These are phyloP conservation scores for Magallana angulata DNA, from an alignment of 1,140 invertebrate genomes.

Conservation along the genomic window DNA sequence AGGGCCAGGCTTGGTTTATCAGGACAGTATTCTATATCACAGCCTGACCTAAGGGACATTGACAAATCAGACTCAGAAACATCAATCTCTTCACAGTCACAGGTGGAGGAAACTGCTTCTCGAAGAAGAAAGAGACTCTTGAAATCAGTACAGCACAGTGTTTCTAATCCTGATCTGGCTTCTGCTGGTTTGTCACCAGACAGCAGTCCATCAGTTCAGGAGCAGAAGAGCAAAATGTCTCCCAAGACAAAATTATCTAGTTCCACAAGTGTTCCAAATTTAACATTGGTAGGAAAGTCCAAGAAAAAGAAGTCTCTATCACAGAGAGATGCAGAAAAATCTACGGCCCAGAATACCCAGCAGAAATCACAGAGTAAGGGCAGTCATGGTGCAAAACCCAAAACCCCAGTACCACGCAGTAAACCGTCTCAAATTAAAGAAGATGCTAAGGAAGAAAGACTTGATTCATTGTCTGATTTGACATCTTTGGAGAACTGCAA, in stretches of 20 bases:
- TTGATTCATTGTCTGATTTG: constrained; percentile 63
- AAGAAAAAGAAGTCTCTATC: constrained; percentile 9
- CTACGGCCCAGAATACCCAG: neutral
- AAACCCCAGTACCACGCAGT: neutral
- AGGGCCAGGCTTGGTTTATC: constrained; percentile 41
- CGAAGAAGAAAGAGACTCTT: constrained; percentile 32
- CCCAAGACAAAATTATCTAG: constrained; percentile 11
- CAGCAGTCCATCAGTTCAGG: neutral
- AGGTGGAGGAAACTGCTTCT: constrained; percentile 27
- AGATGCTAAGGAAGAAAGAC: constrained; percentile 37
- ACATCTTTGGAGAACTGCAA: constrained; percentile 68
- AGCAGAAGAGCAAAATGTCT: constrained; percentile 28
- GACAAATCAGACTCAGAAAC: constrained; percentile 51
- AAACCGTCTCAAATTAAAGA: constrained; percentile 7
- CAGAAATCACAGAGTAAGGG: neutral
- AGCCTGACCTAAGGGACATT: constrained; percentile 53
- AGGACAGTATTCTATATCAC: constrained; percentile 53
- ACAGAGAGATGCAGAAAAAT: constrained; percentile 29
- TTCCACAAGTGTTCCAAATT: constrained; percentile 38
- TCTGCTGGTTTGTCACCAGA: constrained; percentile 19
- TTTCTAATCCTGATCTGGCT: constrained; percentile 54
- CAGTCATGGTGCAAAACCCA: neutral
- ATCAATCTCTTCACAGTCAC: constrained; percentile 31
- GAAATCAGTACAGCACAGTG: constrained; percentile 51
- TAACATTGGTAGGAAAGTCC: constrained; percentile 34